Evolutionary conservation across 2,113 vertebrate genomes (phyloP), one percentile per base, ranked within the genome.

Genomic region (Patagioenas fasciata): DNA sequence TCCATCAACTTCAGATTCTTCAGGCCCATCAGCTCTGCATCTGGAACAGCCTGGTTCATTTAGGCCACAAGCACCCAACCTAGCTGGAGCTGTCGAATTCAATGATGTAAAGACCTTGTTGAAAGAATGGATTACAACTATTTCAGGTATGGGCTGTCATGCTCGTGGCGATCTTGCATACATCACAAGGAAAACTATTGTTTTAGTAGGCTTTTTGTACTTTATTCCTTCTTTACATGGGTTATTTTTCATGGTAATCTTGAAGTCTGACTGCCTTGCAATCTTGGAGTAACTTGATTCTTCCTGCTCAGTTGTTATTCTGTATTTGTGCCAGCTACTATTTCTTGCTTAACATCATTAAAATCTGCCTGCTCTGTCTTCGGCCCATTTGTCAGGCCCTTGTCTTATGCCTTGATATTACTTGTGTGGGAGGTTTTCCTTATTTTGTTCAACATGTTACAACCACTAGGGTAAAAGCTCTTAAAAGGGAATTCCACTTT

Each of bases 51-150:
- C 86, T 11, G 93, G 97, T 86, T 80, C 89, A 0, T 84, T 71
- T 23, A 95, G 97, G 88, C 98, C 98, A 3, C 98, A 97, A 8
- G 96, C 98, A 62, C 99, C 99, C 48, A 98, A 99, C 36, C 94
- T 99, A 7, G 99, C 99, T 5, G 99, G 99, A 94, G 99, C 99
- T 56, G 98, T 98, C 32, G 99, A 99, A n/a, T 98, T 99, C 89
- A 98, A 80, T 2, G 99, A 99, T 54, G 98, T 99, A 61, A 99
- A 99, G 97, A 98, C 98, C 0, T 96, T 99, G 85, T 93, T 99
- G 51, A 98, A 97, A 87, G 99, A 99, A 71, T 99, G 99, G 99
- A 99, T 99, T 97, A 99, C 99, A 56, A 99, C 99, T 32, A 99
- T 99, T 93, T 98, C 98, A 97, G 98, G 98, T 98, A 89, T 0